phyloP scores from a whole-genome alignment of 2,888 invertebrate genomes.

The Malthinus flaveolus region DNA sequence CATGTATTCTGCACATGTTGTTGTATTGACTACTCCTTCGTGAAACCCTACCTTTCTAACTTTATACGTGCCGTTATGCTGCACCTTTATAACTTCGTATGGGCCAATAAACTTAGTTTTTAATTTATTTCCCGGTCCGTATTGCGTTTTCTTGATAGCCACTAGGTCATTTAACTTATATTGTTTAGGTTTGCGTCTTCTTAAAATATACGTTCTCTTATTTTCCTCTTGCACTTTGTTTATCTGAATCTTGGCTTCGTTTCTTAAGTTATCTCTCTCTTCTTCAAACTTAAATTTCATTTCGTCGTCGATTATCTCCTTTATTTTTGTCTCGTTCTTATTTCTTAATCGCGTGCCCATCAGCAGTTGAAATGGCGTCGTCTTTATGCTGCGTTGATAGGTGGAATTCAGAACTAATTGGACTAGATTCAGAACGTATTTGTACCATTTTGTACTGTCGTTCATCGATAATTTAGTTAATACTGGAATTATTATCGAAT shows the following conservation, averaged over 20 bases:
- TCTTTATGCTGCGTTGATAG: neutral
- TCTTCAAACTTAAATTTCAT: neutral
- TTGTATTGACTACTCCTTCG: conserved; percentile 39
- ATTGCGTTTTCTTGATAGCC: conserved; percentile 34
- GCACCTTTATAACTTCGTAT: conserved; percentile 37
- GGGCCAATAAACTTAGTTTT: conserved; percentile 46
- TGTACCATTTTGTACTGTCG: too few species aligned
- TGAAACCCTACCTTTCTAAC: conserved; percentile 40
- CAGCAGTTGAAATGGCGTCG: neutral
- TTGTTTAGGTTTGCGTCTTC: conserved; percentile 30
- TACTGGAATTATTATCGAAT: too few species aligned
- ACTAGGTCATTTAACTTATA: conserved; percentile 39
- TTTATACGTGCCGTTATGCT: conserved; percentile 43
- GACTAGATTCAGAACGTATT: neutral
- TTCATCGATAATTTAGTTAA: too few species aligned
- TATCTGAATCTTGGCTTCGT: conserved; percentile 22
- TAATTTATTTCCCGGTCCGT: conserved; percentile 40
- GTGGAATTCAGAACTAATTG: neutral
- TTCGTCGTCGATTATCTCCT: neutral
- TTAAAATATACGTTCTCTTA: conserved; percentile 32
- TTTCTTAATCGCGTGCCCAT: neutral
- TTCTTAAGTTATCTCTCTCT: neutral
- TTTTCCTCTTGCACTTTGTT: conserved; percentile 36
- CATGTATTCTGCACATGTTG: conserved; percentile 40
- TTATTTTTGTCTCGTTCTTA: neutral